Conservation (phyloP, 2,113 vertebrate genomes). For the Paracanthobrama guichenoti region DNA sequence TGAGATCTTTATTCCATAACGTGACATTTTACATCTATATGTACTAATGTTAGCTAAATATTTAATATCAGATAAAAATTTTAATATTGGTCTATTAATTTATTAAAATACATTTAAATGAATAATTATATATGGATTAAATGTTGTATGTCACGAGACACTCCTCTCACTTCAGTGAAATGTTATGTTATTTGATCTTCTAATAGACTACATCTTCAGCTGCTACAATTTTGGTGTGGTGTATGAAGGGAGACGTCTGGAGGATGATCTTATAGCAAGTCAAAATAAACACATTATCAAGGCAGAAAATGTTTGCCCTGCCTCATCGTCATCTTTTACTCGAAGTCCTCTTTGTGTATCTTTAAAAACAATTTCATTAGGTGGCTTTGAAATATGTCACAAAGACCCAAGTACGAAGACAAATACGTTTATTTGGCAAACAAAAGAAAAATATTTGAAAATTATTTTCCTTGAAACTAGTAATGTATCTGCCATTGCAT, state of each 20-base stretch:
- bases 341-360: too few species aligned
- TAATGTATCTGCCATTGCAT: too few species aligned
- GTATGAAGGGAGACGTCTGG: neutral
- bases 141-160: neutral
- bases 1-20: neutral
- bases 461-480: too few species aligned
- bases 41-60: neutral
- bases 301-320: neutral
- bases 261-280: neutral
- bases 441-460: too few species aligned
- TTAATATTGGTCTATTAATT: neutral
- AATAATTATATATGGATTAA: neutral
- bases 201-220: constrained; percentile 15
- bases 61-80: neutral
- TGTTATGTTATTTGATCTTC: too few species aligned
- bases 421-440: too few species aligned
- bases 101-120: neutral
- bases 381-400: constrained; percentile 10
- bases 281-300: neutral
- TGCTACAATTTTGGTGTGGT: neutral
- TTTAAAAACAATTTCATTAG: neutral
- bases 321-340: neutral
- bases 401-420: too few species aligned
- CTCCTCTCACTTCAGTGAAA: neutral
- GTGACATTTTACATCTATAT: neutral